Percentiles rank a stretch among this genome's conserved stretches.
phyloP scores from a whole-genome alignment of 2,888 invertebrate species.

The Notocelia uddmanniana region DNA sequence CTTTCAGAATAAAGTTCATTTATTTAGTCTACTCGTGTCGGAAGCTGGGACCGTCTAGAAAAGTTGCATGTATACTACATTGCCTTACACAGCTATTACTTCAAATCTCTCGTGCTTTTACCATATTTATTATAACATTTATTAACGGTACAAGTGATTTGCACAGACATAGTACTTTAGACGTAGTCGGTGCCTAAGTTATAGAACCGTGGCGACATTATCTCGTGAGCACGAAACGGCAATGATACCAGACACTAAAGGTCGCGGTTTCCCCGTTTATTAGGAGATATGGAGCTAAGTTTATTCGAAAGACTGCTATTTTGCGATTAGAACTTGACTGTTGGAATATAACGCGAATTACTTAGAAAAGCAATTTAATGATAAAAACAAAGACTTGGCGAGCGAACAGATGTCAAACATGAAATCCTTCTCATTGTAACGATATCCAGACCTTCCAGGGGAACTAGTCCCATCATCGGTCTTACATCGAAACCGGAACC shows the following conservation, averaged over 20 bases:
- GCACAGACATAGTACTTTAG: background rate
- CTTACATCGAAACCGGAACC: background rate
- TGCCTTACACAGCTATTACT: background rate
- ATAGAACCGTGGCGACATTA: slow-evolving; percentile 8
- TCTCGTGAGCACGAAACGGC: slow-evolving; percentile 6
- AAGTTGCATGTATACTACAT: no score
- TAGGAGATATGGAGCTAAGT: background rate
- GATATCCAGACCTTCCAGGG: background rate
- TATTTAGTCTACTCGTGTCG: no score
- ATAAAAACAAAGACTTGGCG: background rate
- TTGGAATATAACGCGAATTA: background rate
- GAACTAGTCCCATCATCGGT: background rate
- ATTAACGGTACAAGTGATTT: background rate
- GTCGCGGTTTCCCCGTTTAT: slow-evolving; percentile 24
- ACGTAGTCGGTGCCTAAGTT: background rate
- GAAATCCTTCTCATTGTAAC: background rate
- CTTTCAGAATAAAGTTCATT: no score
- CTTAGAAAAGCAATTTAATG: no score
- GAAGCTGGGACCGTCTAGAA: no score
- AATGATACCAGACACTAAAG: slow-evolving; percentile 19
- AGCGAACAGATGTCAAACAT: background rate
- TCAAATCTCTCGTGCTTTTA: background rate
- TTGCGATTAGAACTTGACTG: background rate
- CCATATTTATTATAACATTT: background rate
- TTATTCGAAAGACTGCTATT: background rate